Evolutionary conservation across 2,113 vertebrate genomes (phyloP), one percentile per base, ranked within the genome.

Genomic region (Reinhardtius hippoglossoides): DNA sequence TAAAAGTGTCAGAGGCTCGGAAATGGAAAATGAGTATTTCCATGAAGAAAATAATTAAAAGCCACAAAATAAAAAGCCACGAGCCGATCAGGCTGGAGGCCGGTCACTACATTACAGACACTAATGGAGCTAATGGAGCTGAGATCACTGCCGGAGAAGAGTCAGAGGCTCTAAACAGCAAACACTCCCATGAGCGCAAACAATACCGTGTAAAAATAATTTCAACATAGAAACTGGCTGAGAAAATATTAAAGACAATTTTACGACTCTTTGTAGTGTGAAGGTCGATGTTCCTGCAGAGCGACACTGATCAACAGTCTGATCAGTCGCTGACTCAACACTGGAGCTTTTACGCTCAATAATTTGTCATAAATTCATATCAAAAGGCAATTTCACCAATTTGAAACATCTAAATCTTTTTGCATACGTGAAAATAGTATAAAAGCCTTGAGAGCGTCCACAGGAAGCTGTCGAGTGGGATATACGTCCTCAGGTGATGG

Each of bases 41-140:
- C 15, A 21, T 13, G 12, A 37, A 16, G 31, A 23, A 60, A 44
- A 24, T 7, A 8, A 59, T 67, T 44, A 76, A 65, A 76, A 68
- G 4, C 72, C 14, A 66, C n/a, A 74, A 62, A 44, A 27, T 26
- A 58, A 6, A 56, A 78, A 23, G 14, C 42, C 1, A 21, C 58
- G 13, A 74, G 48, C 8, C 27, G 58, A 50, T 18, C 20, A 52
- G 52, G 27, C 15, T 20, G 27, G n/a, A 24, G 74, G 13, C 48
- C 24, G 21, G 14, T 12, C 20, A 14, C 26, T 14, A 5, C 67
- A 40, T 57, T 2, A 18, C 35, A 35, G 20, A 60, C 64, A 10
- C 18, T 21, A 21, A n/a, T n/a, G 16, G 6, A 37, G 20, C 18
- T 21, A 40, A n/a, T 21, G 16, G 6, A 37, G 20, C 18, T 1